These are phyloP conservation scores for Cerastis leucographa DNA, from an alignment of 2,888 invertebrate genomes.

Conservation along the genomic window DNA sequence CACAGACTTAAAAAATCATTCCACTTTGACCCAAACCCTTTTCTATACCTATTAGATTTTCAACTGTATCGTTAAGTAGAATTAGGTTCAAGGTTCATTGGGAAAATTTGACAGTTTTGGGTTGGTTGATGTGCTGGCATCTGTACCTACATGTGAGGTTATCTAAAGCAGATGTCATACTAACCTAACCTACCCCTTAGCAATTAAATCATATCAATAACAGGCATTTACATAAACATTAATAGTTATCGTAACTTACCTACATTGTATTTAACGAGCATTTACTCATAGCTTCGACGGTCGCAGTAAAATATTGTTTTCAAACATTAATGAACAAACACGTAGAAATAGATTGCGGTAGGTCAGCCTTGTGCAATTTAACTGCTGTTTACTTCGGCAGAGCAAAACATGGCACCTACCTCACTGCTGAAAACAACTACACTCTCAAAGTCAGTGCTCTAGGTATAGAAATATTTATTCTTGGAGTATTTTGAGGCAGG, in stretches of 20 bases:
- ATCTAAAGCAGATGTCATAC: no score
- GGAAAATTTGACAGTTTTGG: no score
- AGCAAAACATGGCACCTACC: slow-evolving; percentile 8
- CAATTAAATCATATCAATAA: slow-evolving; percentile 8
- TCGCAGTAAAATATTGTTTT: slow-evolving; percentile 43
- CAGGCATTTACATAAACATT: slow-evolving; percentile 8
- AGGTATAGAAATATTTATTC: neutral
- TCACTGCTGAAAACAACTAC: slow-evolving; percentile 5
- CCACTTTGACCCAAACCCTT: no score
- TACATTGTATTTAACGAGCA: slow-evolving; percentile 22
- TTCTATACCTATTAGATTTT: no score
- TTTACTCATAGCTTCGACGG: neutral
- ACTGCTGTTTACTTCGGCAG: slow-evolving; percentile 5
- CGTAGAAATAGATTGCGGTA: slow-evolving; percentile 51
- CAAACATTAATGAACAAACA: slow-evolving; percentile 41
- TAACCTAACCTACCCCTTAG: neutral
- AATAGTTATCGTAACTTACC: slow-evolving; percentile 14
- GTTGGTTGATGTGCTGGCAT: no score
- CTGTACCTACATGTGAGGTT: neutral
- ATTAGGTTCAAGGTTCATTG: no score
- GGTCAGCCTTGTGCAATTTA: slow-evolving; percentile 34
- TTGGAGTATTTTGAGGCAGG: neutral
- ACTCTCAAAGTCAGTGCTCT: neutral
- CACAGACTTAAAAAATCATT: no score
- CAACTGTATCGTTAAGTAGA: no score